Base-by-base conservation (phyloP, 2,797 vertebrate genomes). In the Pangasius macronema region DNA sequence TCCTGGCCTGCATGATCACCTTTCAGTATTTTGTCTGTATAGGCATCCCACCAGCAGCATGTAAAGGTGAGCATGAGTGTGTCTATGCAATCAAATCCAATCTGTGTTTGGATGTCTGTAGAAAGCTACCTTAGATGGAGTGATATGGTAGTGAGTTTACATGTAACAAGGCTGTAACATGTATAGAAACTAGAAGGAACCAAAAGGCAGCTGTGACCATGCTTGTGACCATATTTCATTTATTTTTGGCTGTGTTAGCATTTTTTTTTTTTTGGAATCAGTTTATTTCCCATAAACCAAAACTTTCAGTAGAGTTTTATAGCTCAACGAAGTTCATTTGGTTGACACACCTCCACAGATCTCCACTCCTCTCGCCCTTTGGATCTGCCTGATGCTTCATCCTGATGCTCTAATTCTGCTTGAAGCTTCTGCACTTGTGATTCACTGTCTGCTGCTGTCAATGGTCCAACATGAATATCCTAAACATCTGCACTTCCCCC, bases 1-100 rank as follows among this genome's bases (percentile, higher is more conserved):
- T 99, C 93, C 95, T 99, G 91, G 96, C 98, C 73, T 97, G 96
- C 86, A 97, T 98, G 95, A 95, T 99, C 90, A 98, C 96, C 18
- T 95, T 99, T 84, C 98, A 99, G 94, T 99, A 99, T 89, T 97
- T 99, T 20, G 87, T 99, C 82, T 99, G 99, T 91, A 98, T 99
- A 30, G 98, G 99, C 88, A 97, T 99, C 90, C 99, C 99, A 4
- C 97, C 98, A 27, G 97, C 97, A 75, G 97, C 97, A 87, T 99
- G 99, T 92, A 96, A 96, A 98, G 99, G 99, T 99, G 88, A 67
- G 80, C 30, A 61, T 75, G 49, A 61, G 75, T 88, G 70, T 79
- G 39, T 13, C 49, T 36, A 16, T 65, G 20, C 51, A 53, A 0
- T 68, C 4, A n/a, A n/a, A n/a, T n/a, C n/a, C n/a, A 24, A 5